These are phyloP conservation scores for Eulithis prunata DNA, from an alignment of 2,888 invertebrate species.

Conservation along the genomic window DNA sequence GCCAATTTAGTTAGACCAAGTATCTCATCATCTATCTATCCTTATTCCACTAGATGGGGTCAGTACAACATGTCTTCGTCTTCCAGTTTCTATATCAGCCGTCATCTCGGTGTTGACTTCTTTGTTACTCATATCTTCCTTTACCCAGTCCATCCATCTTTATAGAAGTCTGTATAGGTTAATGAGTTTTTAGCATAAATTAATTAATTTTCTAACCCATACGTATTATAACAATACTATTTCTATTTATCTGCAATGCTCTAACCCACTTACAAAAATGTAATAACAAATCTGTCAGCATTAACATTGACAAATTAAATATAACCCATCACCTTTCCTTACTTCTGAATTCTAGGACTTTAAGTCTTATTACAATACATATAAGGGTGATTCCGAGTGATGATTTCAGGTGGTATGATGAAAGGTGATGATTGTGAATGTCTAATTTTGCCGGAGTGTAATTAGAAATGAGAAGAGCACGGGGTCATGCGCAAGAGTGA, in stretches of 20 bases:
- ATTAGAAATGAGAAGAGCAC: slow-evolving; percentile 73
- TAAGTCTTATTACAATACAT: slow-evolving; percentile 38
- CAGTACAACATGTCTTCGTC: too few species aligned
- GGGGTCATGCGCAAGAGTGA: slow-evolving; percentile 79
- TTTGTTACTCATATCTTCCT: too few species aligned
- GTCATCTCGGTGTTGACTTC: too few species aligned
- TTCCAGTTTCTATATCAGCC: too few species aligned
- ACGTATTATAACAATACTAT: slow-evolving; percentile 37
- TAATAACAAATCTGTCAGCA: slow-evolving; percentile 76
- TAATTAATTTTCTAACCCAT: slow-evolving; percentile 17
- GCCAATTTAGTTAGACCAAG: too few species aligned
- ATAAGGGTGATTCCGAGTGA: slow-evolving; percentile 39
- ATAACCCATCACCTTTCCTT: slow-evolving; percentile 54
- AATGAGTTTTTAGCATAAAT: slow-evolving; percentile 14
- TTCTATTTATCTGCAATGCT: slow-evolving; percentile 29
- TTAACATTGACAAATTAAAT: slow-evolving; percentile 82
- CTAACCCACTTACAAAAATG: slow-evolving; percentile 56
- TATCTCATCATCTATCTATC: too few species aligned
- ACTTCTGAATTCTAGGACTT: slow-evolving; percentile 20
- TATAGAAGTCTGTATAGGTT: too few species aligned
- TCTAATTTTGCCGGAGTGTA: slow-evolving; percentile 75
- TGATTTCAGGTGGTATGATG: slow-evolving; percentile 49
- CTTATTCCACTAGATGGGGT: too few species aligned
- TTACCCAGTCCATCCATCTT: too few species aligned
- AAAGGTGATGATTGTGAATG: slow-evolving; percentile 59